Evolutionary conservation across 2,888 invertebrate genomes (phyloP), one percentile per base, ranked within the genome.

Genomic region (Epinotia brunnichana): DNA sequence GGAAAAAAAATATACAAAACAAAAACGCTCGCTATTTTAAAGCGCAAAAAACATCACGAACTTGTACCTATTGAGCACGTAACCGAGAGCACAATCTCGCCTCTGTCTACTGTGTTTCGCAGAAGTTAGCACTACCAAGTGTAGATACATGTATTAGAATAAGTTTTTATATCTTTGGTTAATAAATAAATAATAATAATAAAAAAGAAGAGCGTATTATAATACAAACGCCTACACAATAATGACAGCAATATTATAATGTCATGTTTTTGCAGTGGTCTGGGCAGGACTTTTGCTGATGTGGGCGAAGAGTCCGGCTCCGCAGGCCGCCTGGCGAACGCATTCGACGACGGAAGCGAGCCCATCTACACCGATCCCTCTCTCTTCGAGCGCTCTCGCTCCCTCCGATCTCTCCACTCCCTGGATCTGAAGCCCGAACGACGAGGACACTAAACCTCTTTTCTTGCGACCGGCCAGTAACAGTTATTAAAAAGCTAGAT

Each of bases 351-450:
- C 86, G 98, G 98, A 51, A 98, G 97, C 85, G 98, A 98, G 86
- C 98, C 98, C 0, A 98, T 98, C 80, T 98, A 98, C 90, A 98
- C 98, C 0, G 98, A 98, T 90, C 98, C 98, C 0, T 97, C 97
- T 2, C 93, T 98, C 51, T 98, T 98, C 84, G 98, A 98, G 90
- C 95, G 97, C 78, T 97, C 97, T 41, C 94, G 96, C 83, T 97
- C 96, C 66, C 92, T 96, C 48, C 92, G 96, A 77, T 95, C 95
- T 75, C 89, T 96, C 62, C 94, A 95, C 79, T 95, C 95, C 68
- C 90, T 95, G 80, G 95, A 95, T 77, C 80, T 93, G 82, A 91
- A 92, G 77, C 91, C 91, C 1, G 93, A 93, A 63, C 83, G 91
- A 77, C 91, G 92, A 75, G 91, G 91, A 29, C 56, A 68, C 35